Conservation (phyloP, 2,797 vertebrate species). For the Mus minutoides region DNA sequence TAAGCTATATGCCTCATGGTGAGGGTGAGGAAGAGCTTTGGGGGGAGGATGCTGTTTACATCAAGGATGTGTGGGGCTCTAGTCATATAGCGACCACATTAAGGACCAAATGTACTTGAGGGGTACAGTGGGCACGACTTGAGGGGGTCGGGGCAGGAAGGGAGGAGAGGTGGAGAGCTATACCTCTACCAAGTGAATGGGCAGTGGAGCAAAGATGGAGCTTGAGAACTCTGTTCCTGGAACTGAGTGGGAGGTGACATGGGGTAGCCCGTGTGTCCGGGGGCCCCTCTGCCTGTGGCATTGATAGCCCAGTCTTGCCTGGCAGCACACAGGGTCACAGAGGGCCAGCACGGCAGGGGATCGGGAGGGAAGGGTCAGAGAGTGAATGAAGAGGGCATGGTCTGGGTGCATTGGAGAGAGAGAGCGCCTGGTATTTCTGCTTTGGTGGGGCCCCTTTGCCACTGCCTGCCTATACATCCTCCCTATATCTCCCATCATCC, state of each 20-base stretch:
- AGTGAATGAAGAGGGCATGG: neutral
- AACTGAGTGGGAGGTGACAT: too few species aligned
- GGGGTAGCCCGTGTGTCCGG: neutral
- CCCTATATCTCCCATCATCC: neutral
- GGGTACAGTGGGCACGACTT: neutral
- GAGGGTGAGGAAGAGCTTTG: neutral
- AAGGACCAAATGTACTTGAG: neutral
- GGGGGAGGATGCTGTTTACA: fast-evolving
- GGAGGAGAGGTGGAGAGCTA: neutral
- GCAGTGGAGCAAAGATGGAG: neutral
- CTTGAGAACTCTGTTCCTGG: neutral
- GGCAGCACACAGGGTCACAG: neutral
- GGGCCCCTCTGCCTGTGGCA: neutral
- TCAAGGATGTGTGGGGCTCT: neutral
- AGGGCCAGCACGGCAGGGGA: neutral
- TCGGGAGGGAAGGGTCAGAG: neutral
- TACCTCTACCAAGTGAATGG: neutral
- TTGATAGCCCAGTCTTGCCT: neutral
- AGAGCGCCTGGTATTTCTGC: neutral
- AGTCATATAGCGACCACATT: neutral
- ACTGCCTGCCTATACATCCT: neutral
- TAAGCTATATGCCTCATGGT: too few species aligned
- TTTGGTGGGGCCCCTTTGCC: neutral
- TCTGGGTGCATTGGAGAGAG: neutral
- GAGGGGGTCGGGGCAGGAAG: neutral